Evolutionary conservation across 2,797 vertebrate genomes (phyloP).

Genomic region (Coreius guichenoti): DNA sequence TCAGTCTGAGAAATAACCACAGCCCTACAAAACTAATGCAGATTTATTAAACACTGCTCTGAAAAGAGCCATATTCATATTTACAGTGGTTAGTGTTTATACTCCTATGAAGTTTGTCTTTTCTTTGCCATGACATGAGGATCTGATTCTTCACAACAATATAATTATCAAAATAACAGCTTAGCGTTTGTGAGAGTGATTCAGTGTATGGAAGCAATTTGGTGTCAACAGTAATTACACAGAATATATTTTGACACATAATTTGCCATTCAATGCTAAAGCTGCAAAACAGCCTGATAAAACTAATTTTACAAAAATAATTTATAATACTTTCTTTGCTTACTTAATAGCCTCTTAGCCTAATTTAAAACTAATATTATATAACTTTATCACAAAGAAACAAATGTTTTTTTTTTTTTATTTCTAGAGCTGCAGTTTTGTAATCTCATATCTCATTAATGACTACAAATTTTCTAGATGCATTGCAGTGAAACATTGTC

Average conservation of each 20-base stretch:
- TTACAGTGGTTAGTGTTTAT: conserved; percentile 34
- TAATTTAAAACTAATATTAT: neutral
- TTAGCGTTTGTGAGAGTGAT: conserved; percentile 24
- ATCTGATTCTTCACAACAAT: conserved; percentile 30
- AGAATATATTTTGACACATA: conserved; percentile 28
- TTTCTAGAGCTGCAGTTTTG: neutral
- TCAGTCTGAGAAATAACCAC: conserved; percentile 52
- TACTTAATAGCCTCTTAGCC: neutral
- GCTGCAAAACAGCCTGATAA: neutral
- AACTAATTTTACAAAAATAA: too few relatives aligned
- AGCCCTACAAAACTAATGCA: neutral
- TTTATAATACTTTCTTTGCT: neutral
- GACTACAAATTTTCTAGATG: neutral
- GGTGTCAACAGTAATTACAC: conserved; percentile 36
- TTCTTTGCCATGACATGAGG: conserved; percentile 10
- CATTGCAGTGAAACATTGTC: too few relatives aligned
- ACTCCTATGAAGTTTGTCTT: conserved; percentile 18
- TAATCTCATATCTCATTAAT: neutral
- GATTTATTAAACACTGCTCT: conserved; percentile 17
- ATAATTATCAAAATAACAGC: conserved; percentile 43
- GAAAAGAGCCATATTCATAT: conserved; percentile 16
- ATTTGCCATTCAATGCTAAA: neutral
- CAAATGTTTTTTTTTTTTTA: neutral
- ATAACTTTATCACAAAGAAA: neutral
- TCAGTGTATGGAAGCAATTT: conserved; percentile 49